phyloP scores from a whole-genome alignment of 2,113 vertebrate genomes.

The Cyprinus carpio region DNA sequence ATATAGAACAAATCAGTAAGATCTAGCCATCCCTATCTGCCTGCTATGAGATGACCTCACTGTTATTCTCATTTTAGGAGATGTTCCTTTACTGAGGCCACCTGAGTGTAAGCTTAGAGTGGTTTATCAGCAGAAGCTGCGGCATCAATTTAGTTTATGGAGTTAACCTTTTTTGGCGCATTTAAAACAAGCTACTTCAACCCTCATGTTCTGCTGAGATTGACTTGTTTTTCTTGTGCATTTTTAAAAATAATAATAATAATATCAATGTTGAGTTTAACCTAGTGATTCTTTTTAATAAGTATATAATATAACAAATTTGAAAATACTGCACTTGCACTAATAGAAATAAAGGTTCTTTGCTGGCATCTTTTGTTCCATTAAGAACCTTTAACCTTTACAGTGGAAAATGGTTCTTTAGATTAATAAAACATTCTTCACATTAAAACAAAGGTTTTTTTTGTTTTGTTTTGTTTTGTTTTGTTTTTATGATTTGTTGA shows the following conservation, averaged over 20 bases:
- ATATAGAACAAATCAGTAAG: conserved; percentile 7
- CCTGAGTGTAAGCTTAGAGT: background rate
- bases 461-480: too few species aligned
- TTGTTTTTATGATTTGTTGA: too few species aligned
- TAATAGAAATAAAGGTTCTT: background rate
- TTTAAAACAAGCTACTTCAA: background rate
- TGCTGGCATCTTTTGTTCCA: background rate
- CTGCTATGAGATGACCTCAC: conserved; percentile 1
- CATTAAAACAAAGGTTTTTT: too few species aligned
- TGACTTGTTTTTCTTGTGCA: background rate
- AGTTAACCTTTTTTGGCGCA: background rate
- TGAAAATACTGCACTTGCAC: too few species aligned
- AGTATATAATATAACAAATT: too few species aligned
- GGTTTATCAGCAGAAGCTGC: background rate
- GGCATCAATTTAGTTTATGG: background rate
- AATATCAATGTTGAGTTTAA: too few species aligned
- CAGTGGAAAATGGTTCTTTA: too few species aligned
- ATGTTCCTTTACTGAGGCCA: background rate
- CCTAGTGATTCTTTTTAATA: background rate
- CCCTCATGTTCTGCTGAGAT: background rate
- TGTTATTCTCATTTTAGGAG: background rate
- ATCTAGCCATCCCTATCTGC: background rate
- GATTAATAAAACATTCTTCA: too few species aligned
- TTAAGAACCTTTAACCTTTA: background rate
- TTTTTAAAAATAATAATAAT: too few species aligned